A percentile compares a stretch with the other conserved stretches of the same genome.
Evolutionary conservation across 2,113 vertebrate species (phyloP).

Genomic region (Pao palembangensis): DNA sequence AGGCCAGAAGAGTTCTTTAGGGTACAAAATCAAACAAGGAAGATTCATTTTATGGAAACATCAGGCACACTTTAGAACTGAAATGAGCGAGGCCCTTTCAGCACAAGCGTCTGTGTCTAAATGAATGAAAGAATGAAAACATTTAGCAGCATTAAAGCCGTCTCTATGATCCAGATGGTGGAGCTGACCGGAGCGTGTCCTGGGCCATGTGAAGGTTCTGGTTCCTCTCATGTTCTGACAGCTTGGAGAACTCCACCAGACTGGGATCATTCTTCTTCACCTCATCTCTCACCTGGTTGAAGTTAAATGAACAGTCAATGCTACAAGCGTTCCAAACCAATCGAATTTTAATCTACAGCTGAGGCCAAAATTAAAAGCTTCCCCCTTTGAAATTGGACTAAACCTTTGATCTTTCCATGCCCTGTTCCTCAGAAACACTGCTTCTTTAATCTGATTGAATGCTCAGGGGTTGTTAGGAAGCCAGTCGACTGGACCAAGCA

Average conservation of each 20-base stretch:
- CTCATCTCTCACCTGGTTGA: conserved; percentile 86
- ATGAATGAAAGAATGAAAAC: background rate
- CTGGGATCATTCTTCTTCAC: conserved; percentile 84
- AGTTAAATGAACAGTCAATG: background rate
- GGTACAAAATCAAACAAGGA: conserved; percentile 16
- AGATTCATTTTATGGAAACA: background rate
- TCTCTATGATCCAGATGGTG: background rate
- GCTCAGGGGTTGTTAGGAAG: no score
- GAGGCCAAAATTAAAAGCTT: background rate
- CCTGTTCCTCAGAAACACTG: background rate
- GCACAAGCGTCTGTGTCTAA: background rate
- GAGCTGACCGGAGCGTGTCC: conserved; percentile 84
- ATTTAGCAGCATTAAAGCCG: background rate
- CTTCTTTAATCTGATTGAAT: background rate
- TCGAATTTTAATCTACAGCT: background rate
- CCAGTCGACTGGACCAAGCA: no score
- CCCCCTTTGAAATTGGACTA: background rate
- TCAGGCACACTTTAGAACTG: background rate
- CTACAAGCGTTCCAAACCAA: background rate
- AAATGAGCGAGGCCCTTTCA: background rate
- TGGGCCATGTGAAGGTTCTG: conserved; percentile 87
- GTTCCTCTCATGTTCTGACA: conserved; percentile 87
- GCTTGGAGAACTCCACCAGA: conserved; percentile 88
- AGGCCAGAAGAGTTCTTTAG: conserved; percentile 84
- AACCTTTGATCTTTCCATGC: background rate